phyloP scores from a whole-genome alignment of 1,140 invertebrate species.

The Rhopalosiphum maidis region DNA sequence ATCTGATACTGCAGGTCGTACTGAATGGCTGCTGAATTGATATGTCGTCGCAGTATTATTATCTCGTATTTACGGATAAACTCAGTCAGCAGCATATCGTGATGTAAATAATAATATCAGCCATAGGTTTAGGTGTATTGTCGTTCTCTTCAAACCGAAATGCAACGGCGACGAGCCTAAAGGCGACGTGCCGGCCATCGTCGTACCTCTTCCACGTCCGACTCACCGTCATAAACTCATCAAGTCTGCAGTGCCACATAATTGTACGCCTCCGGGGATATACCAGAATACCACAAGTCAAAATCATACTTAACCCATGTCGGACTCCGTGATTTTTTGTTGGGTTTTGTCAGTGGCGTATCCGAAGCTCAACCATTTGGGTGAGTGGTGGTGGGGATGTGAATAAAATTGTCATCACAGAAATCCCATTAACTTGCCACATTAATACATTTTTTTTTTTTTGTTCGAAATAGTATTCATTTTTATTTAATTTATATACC shows the following conservation, averaged over 20 bases:
- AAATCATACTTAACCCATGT: neutral
- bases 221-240: neutral
- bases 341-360: neutral
- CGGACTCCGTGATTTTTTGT: neutral
- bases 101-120: too few species aligned
- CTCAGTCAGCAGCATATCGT: neutral
- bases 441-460: neutral
- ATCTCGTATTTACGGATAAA: neutral
- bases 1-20: neutral
- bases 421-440: too few species aligned
- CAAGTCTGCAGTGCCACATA: too few species aligned
- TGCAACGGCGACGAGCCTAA: neutral
- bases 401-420: neutral
- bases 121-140: too few species aligned
- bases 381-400: too few species aligned
- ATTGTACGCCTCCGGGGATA: neutral
- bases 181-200: neutral
- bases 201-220: neutral
- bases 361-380: neutral
- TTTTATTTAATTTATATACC: neutral
- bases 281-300: neutral
- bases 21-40: neutral
- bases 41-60: neutral
- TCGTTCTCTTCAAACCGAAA: too few species aligned
- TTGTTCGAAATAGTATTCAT: neutral